These are phyloP conservation scores for Drosophila engyochracea DNA, from an alignment of 2,888 invertebrate genomes.

Conservation along the genomic window DNA sequence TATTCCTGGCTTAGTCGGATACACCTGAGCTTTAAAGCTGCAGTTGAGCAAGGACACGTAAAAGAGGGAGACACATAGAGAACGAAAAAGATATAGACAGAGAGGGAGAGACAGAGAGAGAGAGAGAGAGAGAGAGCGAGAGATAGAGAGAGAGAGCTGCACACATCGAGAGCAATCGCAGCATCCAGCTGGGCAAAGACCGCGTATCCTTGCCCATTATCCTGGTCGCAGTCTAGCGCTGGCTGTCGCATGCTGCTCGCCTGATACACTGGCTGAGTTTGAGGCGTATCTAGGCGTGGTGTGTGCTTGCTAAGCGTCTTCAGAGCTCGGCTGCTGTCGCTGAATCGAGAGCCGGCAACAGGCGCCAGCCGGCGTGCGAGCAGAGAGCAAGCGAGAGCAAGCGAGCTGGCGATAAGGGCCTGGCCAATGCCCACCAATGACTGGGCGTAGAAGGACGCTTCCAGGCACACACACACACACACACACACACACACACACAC, in stretches of 20 bases:
- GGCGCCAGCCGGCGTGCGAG: conserved; percentile 42
- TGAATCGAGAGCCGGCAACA: conserved; percentile 54
- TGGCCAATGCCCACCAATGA: conserved; percentile 21
- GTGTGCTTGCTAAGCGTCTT: conserved; percentile 80
- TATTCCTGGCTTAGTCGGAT: not conserved
- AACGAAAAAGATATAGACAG: not conserved
- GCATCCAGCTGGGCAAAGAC: conserved; percentile 43
- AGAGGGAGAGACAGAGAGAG: not conserved
- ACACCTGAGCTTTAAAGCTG: not conserved
- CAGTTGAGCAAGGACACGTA: not conserved
- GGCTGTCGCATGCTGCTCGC: conserved; percentile 72
- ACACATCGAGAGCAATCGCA: conserved; percentile 15
- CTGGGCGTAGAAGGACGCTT: conserved; percentile 24
- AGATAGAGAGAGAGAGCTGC: not conserved
- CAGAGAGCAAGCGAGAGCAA: not conserved
- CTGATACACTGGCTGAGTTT: conserved; percentile 85
- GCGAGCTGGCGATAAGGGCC: conserved; percentile 29
- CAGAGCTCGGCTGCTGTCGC: conserved; percentile 46
- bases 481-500: not conserved
- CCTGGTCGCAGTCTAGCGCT: conserved; percentile 9
- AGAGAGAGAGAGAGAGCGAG: not conserved
- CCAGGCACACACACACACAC: not conserved
- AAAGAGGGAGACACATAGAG: not conserved
- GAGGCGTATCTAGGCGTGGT: conserved; percentile 86
- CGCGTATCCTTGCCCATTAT: conserved; percentile 17